These are phyloP conservation scores for Taphrorychus bicolor DNA, from an alignment of 2,888 invertebrate genomes.

Conservation along the genomic window DNA sequence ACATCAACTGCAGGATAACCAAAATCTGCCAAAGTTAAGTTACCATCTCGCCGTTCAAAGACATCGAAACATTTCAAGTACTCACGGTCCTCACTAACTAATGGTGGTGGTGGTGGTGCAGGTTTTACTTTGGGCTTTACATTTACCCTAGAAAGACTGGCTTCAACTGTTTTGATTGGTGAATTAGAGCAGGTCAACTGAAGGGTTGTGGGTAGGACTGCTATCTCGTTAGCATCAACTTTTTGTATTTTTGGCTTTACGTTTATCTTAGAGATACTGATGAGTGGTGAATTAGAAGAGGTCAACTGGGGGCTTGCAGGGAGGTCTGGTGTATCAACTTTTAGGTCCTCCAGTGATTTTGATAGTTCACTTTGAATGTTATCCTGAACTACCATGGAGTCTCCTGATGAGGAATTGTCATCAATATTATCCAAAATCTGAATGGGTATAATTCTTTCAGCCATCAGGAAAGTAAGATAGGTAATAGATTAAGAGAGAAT, in stretches of 20 bases:
- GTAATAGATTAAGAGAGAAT: too few relatives aligned
- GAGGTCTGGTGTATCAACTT: slow-evolving; percentile 10
- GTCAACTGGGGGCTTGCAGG: too few relatives aligned
- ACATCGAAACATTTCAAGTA: slow-evolving; percentile 44
- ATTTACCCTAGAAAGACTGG: not conserved
- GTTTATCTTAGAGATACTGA: too few relatives aligned
- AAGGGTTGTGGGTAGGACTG: too few relatives aligned
- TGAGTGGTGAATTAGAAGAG: not conserved
- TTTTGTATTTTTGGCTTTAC: too few relatives aligned
- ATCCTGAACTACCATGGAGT: slow-evolving; percentile 6
- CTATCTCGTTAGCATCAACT: too few relatives aligned
- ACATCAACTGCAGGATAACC: slow-evolving; percentile 39
- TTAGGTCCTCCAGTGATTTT: slow-evolving; percentile 40
- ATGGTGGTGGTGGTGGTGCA: slow-evolving; percentile 17
- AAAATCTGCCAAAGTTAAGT: slow-evolving; percentile 10
- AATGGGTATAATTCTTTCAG: slow-evolving; percentile 45
- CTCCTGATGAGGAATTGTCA: too few relatives aligned
- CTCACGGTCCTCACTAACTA: slow-evolving; percentile 22
- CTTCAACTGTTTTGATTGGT: not conserved
- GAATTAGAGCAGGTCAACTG: too few relatives aligned
- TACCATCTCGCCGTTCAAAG: slow-evolving; percentile 41
- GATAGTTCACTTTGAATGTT: slow-evolving; percentile 28
- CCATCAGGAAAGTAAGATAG: too few relatives aligned
- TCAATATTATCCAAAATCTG: slow-evolving; percentile 15
- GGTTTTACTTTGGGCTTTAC: slow-evolving; percentile 38